Evolutionary conservation across 1,140 invertebrate genomes (phyloP).

Genomic region (Glomeris maerens): DNA sequence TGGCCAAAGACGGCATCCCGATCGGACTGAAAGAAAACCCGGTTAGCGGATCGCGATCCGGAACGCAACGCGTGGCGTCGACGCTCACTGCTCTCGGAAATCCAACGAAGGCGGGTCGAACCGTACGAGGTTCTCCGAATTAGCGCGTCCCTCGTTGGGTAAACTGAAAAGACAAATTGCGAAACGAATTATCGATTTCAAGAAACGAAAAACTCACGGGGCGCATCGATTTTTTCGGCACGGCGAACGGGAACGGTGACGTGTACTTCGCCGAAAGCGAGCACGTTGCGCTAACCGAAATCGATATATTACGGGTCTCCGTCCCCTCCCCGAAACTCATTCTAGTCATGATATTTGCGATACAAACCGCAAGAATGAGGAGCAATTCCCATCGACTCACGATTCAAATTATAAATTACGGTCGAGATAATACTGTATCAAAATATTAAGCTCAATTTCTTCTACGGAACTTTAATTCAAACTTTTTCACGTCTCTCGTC

Average conservation of each 20-base stretch:
- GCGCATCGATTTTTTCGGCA: not conserved
- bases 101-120: conserved; percentile 49
- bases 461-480: too few relatives aligned
- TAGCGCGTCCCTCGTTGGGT: conserved; percentile 25
- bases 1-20: conserved; percentile 63
- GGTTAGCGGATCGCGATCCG: not conserved
- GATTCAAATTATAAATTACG: too few relatives aligned
- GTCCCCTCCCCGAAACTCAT: too few relatives aligned
- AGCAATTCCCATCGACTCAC: too few relatives aligned
- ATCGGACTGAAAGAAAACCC: conserved; percentile 47
- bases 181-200: conserved; percentile 7
- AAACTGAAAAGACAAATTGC: conserved; percentile 15
- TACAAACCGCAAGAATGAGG: too few relatives aligned
- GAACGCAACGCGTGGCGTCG: not conserved
- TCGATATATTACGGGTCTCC: too few relatives aligned
- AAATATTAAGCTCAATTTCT: too few relatives aligned
- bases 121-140: conserved; percentile 33
- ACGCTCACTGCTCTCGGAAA: conserved; percentile 51
- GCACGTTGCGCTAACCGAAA: not conserved
- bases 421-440: too few relatives aligned
- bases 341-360: too few relatives aligned
- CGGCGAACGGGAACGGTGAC: not conserved
- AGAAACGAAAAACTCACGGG: not conserved
- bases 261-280: not conserved
- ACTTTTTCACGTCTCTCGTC: too few relatives aligned